Percentiles rank a stretch among this genome's conserved stretches.
Evolutionary conservation across 2,888 invertebrate genomes (phyloP).

Genomic region (Lithosia quadra): DNA sequence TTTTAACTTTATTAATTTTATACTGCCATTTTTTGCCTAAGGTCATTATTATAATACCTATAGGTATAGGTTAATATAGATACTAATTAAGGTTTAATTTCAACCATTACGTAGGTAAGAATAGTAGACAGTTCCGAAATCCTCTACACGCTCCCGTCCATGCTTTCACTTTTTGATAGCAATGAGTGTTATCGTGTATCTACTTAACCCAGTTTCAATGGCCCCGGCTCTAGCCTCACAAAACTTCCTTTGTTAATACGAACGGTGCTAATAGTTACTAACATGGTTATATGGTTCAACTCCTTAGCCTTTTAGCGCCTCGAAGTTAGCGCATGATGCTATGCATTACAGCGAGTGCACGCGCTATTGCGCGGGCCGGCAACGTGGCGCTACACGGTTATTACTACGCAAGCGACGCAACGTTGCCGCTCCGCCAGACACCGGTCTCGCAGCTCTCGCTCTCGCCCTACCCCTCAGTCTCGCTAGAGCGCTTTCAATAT

Average conservation of each 20-base stretch:
- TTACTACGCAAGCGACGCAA: constrained; percentile 60
- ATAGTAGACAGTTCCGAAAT: background rate
- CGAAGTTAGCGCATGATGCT: constrained; percentile 61
- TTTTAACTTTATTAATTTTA: too few species aligned
- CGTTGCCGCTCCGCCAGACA: constrained; percentile 77
- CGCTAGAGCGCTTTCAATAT: constrained; percentile 77
- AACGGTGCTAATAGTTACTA: constrained; percentile 67
- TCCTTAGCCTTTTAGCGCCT: constrained; percentile 64
- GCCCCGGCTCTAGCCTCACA: constrained; percentile 39
- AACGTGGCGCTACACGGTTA: constrained; percentile 58
- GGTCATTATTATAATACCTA: too few species aligned
- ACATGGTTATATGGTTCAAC: constrained; percentile 63
- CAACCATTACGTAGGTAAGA: background rate
- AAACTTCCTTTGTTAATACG: constrained; percentile 63
- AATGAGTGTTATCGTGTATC: constrained; percentile 43
- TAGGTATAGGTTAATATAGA: too few species aligned
- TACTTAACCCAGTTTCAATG: constrained; percentile 46
- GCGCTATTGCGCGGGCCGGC: constrained; percentile 54
- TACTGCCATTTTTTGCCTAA: too few species aligned
- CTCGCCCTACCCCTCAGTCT: constrained; percentile 73
- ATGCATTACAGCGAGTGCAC: constrained; percentile 48
- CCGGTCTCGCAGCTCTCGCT: constrained; percentile 74
- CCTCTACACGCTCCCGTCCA: constrained; percentile 15
- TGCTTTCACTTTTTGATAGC: constrained; percentile 49
- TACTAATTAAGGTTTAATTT: too few species aligned